Evolutionary conservation across 2,888 invertebrate species (phyloP).

Genomic region (Philaethria dido): DNA sequence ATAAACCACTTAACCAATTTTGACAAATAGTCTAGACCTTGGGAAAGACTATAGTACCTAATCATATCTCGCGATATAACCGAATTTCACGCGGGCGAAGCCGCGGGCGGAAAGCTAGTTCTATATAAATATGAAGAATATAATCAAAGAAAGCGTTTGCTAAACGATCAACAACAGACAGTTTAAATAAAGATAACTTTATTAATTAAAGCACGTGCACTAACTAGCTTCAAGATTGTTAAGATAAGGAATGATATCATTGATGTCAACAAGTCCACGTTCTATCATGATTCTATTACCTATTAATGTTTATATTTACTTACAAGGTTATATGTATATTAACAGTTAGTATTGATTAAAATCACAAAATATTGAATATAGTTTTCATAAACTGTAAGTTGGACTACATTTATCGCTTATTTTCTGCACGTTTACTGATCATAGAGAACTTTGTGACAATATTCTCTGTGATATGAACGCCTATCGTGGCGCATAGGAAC

Average conservation of each 20-base stretch:
- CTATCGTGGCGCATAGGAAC: no score
- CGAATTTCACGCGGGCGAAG: no score
- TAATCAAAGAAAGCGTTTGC: not conserved
- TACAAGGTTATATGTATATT: constrained; percentile 38
- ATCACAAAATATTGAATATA: not conserved
- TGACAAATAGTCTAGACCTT: no score
- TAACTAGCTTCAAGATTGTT: constrained; percentile 27
- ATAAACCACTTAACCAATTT: no score
- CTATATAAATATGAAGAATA: not conserved
- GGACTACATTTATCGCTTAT: not conserved
- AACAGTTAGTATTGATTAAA: constrained; percentile 14
- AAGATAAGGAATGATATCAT: constrained; percentile 37
- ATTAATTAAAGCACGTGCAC: constrained; percentile 25
- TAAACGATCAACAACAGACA: not conserved
- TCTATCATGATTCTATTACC: constrained; percentile 40
- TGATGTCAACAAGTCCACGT: constrained; percentile 40
- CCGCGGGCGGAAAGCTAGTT: no score
- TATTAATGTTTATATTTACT: constrained; percentile 36
- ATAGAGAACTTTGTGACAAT: no score
- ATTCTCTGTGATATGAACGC: no score
- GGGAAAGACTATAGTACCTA: no score
- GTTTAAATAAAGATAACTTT: constrained; percentile 10
- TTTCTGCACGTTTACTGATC: not conserved
- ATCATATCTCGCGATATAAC: no score
- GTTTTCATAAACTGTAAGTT: not conserved